These are phyloP conservation scores for Piscicola geometra DNA, from an alignment of 2,888 invertebrate genomes.

Conservation along the genomic window DNA sequence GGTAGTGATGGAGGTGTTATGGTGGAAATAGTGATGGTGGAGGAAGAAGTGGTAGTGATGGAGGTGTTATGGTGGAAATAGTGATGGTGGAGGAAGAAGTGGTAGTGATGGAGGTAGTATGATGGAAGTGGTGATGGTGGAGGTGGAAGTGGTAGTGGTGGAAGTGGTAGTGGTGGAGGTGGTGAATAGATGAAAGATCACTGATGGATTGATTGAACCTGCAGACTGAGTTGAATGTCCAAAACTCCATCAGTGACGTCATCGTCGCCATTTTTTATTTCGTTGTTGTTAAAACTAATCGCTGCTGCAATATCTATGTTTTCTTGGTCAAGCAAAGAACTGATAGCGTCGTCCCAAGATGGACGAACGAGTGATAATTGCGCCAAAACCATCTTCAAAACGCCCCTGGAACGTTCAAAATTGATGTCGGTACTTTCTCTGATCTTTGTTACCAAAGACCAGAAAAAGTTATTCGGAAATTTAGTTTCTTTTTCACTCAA, in stretches of 20 bases:
- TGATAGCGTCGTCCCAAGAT: not conserved
- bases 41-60: too few species aligned
- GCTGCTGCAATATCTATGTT: not conserved
- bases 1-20: too few species aligned
- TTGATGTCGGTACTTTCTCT: slow-evolving; percentile 15
- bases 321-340: slow-evolving; percentile 16
- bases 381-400: slow-evolving; percentile 2
- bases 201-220: not conserved
- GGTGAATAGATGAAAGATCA: not conserved
- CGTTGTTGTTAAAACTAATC: not conserved
- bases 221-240: not conserved
- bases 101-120: too few species aligned
- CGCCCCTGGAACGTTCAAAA: not conserved
- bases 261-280: not conserved
- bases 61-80: too few species aligned
- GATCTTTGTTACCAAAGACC: slow-evolving; percentile 20
- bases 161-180: too few species aligned
- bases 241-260: not conserved
- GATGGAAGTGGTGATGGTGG: too few species aligned
- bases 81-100: too few species aligned
- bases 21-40: too few species aligned
- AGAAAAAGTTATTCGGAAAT: slow-evolving; percentile 20
- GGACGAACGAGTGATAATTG: not conserved
- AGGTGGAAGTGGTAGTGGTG: too few species aligned
- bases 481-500: not conserved